A percentile compares a stretch with the other conserved stretches of the same genome.
These are phyloP conservation scores for Nysson spinosus DNA, from an alignment of 2,888 invertebrate genomes.

Conservation along the genomic window DNA sequence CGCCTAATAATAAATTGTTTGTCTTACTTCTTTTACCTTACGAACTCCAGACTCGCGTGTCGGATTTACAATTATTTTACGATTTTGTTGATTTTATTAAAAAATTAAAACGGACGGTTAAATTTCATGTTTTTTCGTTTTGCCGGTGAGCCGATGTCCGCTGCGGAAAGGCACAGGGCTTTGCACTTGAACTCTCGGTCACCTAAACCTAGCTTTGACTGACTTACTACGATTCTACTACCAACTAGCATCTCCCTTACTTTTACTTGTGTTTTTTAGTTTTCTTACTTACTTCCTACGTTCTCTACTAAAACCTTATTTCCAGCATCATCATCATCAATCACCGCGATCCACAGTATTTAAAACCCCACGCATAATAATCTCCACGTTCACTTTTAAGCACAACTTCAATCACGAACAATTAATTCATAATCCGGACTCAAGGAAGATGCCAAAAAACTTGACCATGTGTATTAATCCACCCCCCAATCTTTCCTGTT, in stretches of 20 bases:
- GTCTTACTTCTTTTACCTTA: not conserved
- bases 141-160: conserved; percentile 77
- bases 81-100: conserved; percentile 68
- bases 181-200: conserved; percentile 78
- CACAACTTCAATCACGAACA: too few relatives aligned
- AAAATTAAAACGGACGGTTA: conserved; percentile 77
- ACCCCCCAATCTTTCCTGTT: conserved; percentile 4
- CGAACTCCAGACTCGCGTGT: not conserved
- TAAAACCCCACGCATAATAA: too few relatives aligned
- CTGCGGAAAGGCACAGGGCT: conserved; percentile 78
- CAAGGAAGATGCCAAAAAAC: too few relatives aligned
- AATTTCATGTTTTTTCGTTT: conserved; percentile 72
- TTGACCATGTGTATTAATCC: conserved; percentile 4
- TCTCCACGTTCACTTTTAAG: too few relatives aligned
- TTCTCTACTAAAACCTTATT: conserved; percentile 41
- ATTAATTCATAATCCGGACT: too few relatives aligned
- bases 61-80: conserved; percentile 69
- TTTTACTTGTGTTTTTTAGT: too few relatives aligned
- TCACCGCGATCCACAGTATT: too few relatives aligned
- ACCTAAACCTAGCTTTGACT: conserved; percentile 75
- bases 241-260: conserved; percentile 65
- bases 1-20: conserved; percentile 1
- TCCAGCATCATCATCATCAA: too few relatives aligned
- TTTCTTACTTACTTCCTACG: conserved; percentile 59
- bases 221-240: conserved; percentile 66